A percentile compares a stretch with the other conserved stretches of the same genome.
These are phyloP conservation scores for Platalea minor DNA, from an alignment of 2,797 vertebrate genomes.

Conservation along the genomic window DNA sequence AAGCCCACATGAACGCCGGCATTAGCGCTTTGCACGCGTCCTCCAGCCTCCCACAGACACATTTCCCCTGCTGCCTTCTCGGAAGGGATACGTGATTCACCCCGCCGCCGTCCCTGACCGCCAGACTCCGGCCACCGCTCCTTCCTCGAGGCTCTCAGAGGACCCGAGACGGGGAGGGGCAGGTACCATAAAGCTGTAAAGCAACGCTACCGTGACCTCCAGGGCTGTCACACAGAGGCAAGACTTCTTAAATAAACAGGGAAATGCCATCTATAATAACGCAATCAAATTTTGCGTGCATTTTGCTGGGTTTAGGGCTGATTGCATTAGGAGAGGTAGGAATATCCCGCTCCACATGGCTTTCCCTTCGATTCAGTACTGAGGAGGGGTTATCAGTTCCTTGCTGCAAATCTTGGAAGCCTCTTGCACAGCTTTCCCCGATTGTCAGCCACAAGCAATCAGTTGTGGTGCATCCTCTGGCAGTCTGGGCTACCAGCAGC, in stretches of 20 bases:
- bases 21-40: background rate
- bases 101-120: accelerated
- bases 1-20: background rate
- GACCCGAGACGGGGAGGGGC: accelerated
- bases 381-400: background rate
- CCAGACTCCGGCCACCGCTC: background rate
- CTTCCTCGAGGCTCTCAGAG: background rate
- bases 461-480: background rate
- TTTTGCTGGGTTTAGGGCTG: background rate
- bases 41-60: background rate
- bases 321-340: background rate
- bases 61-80: background rate
- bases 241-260: background rate
- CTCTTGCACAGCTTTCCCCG: background rate
- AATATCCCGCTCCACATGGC: accelerated
- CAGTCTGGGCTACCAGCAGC: background rate
- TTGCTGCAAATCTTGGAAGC: background rate
- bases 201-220: accelerated
- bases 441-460: background rate
- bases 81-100: accelerated
- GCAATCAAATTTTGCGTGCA: accelerated
- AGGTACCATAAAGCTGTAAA: background rate
- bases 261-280: background rate
- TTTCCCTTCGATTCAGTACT: background rate
- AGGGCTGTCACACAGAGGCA: background rate